These are phyloP conservation scores for Drepana falcataria DNA, from an alignment of 2,888 invertebrate species.

Conservation along the genomic window DNA sequence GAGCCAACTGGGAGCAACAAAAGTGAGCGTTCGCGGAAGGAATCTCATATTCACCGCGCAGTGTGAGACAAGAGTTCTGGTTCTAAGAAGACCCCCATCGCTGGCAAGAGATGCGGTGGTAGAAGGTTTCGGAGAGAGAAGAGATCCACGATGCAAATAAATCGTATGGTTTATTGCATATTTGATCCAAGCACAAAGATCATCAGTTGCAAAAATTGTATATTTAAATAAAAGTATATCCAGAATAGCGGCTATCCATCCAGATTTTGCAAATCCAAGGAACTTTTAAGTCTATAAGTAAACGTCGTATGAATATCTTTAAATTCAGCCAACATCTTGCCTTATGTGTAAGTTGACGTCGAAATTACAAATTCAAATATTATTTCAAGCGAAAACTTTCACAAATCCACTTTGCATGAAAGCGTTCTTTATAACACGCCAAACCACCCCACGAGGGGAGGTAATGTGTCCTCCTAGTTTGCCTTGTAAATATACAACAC, in stretches of 20 bases:
- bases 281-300: constrained; percentile 13
- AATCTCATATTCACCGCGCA: too few species aligned
- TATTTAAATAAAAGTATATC: too few species aligned
- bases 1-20: too few species aligned
- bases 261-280: not conserved
- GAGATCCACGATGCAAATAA: too few species aligned
- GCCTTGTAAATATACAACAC: constrained; percentile 31
- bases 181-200: too few species aligned
- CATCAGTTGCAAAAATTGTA: too few species aligned
- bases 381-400: constrained; percentile 65
- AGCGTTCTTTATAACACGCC: constrained; percentile 56
- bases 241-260: not conserved
- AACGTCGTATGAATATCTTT: constrained; percentile 19
- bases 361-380: constrained; percentile 68
- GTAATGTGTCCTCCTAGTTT: constrained; percentile 29
- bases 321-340: constrained; percentile 54
- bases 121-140: too few species aligned
- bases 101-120: too few species aligned
- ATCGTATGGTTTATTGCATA: too few species aligned
- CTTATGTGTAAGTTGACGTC: constrained; percentile 42
- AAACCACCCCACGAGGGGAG: constrained; percentile 33
- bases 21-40: too few species aligned
- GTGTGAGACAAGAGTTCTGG: too few species aligned
- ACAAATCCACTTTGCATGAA: constrained; percentile 66
- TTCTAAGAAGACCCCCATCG: too few species aligned